Evolutionary conservation across 2,888 invertebrate species (phyloP).

Genomic region (Drosophila algonquin): DNA sequence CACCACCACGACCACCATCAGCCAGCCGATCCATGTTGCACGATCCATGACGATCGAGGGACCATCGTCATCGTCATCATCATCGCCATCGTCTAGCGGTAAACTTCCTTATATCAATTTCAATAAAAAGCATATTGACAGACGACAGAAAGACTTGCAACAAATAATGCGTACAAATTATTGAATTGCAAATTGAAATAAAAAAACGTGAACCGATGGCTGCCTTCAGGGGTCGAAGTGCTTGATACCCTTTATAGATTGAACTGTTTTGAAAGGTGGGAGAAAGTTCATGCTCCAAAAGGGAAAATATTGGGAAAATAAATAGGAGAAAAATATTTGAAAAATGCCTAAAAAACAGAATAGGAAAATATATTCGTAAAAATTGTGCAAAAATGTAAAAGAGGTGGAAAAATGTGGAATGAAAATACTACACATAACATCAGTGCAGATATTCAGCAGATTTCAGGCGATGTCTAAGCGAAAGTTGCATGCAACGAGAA

Average conservation of each 20-base stretch:
- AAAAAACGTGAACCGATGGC: conserved; percentile 35
- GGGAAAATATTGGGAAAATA: no score
- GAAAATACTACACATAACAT: no score
- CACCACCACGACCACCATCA: neutral
- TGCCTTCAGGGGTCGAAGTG: neutral
- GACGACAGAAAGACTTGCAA: conserved; percentile 43
- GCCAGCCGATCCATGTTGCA: conserved; percentile 9
- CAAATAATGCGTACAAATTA: conserved; percentile 73
- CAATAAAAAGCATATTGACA: conserved; percentile 75
- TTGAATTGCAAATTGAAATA: conserved; percentile 77
- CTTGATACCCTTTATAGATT: conserved; percentile 7
- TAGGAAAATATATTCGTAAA: no score
- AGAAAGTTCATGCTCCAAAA: neutral
- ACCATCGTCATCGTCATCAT: conserved; percentile 20
- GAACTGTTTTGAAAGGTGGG: no score
- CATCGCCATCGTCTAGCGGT: conserved; percentile 48
- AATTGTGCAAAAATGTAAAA: no score
- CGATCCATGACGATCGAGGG: conserved; percentile 25
- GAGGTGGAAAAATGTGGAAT: no score
- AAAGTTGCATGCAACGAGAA: no score
- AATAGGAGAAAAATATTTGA: no score
- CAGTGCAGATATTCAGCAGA: no score
- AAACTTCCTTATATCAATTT: conserved; percentile 78
- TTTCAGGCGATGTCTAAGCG: no score
- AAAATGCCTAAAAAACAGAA: no score